A percentile compares a stretch with the other conserved stretches of the same genome.
Evolutionary conservation across 2,888 invertebrate genomes (phyloP).

Genomic region (Stenodema calcarata): DNA sequence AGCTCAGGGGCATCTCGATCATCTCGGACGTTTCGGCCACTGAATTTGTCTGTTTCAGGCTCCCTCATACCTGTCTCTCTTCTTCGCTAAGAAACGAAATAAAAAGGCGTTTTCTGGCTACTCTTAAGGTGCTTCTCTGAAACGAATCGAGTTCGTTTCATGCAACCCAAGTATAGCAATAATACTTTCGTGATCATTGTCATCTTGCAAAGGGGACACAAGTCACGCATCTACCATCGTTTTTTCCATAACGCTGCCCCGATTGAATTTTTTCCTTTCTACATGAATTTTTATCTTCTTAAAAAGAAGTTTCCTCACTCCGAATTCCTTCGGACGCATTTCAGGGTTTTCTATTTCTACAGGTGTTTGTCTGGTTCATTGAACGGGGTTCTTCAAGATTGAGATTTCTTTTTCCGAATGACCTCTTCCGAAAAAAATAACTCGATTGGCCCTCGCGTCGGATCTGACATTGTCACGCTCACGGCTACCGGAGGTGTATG

Average conservation of each 20-base stretch:
- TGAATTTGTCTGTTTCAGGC: neutral
- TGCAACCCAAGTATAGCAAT: neutral
- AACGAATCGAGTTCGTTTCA: conserved; percentile 10
- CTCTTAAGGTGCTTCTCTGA: neutral
- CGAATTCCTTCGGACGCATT: neutral
- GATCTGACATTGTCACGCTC: neutral
- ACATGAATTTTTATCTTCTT: neutral
- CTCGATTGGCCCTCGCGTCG: neutral
- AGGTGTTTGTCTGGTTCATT: neutral
- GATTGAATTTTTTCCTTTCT: neutral
- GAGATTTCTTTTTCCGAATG: neutral
- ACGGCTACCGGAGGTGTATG: neutral
- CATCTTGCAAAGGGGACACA: neutral
- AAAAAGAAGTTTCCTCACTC: neutral
- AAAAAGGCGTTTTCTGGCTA: neutral
- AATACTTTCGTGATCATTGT: conserved; percentile 7
- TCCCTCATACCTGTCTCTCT: neutral
- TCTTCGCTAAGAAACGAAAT: neutral
- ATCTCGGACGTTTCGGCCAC: neutral
- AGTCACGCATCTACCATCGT: neutral
- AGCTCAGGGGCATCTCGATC: neutral
- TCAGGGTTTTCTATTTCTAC: neutral
- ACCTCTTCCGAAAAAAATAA: neutral
- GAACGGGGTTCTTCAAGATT: neutral
- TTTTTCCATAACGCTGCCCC: neutral